Evolutionary conservation across 2,888 invertebrate species (phyloP).

Genomic region (Drosophila aldrichi): DNA sequence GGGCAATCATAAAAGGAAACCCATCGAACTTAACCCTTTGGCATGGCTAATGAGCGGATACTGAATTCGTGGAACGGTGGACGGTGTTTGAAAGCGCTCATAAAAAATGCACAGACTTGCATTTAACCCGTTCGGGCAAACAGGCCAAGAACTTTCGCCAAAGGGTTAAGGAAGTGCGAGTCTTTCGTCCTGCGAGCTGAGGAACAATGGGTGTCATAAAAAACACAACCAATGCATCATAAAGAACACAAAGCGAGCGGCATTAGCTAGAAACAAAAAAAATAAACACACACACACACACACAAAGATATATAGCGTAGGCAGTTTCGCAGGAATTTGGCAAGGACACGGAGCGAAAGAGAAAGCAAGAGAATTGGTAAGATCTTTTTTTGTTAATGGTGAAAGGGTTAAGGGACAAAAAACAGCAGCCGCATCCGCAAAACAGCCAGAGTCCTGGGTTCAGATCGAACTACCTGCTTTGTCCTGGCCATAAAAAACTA

Average conservation of each 20-base stretch:
- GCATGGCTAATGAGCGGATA: slow-evolving; percentile 44
- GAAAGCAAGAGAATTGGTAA: slow-evolving; percentile 14
- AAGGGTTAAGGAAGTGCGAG: slow-evolving; percentile 72
- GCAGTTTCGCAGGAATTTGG: slow-evolving; percentile 45
- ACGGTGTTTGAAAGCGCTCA: slow-evolving; percentile 22
- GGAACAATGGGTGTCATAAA: slow-evolving; percentile 65
- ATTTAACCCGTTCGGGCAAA: slow-evolving; percentile 65
- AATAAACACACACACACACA: slow-evolving; percentile 18
- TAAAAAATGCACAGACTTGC: slow-evolving; percentile 60
- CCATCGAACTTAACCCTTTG: slow-evolving; percentile 41
- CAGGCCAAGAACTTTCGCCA: slow-evolving; percentile 42
- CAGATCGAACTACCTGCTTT: slow-evolving; percentile 22
- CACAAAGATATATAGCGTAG: slow-evolving; percentile 6
- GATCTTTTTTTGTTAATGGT: slow-evolving; percentile 68
- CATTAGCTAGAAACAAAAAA: slow-evolving; percentile 73
- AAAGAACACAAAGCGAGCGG: slow-evolving; percentile 65
- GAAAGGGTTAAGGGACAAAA: slow-evolving; percentile 75
- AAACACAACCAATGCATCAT: slow-evolving; percentile 73
- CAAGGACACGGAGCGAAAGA: slow-evolving; percentile 56
- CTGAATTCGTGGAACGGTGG: slow-evolving; percentile 51
- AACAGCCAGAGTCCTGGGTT: slow-evolving; percentile 2
- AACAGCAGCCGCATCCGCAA: slow-evolving; percentile 40
- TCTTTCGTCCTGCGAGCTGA: slow-evolving; percentile 36
- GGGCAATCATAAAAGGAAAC: slow-evolving; percentile 37
- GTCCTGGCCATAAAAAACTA: slow-evolving; percentile 64